phyloP scores from a whole-genome alignment of 2,797 vertebrate genomes.

The Tauraco hartlaubi region DNA sequence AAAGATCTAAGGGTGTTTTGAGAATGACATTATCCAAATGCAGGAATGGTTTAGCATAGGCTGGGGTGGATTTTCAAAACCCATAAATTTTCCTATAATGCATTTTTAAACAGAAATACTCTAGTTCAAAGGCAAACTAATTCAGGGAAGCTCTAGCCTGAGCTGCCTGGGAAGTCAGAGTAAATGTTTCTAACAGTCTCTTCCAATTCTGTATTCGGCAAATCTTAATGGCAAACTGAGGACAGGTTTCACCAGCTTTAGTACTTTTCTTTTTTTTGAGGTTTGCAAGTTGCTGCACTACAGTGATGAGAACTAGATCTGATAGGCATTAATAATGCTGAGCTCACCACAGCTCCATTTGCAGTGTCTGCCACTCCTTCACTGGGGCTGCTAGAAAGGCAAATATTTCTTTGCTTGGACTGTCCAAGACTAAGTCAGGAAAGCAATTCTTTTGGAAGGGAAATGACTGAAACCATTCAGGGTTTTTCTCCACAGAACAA shows the following conservation, averaged over 20 bases:
- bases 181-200: background rate
- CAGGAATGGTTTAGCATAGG: background rate
- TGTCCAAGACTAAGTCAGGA: constrained; percentile 15
- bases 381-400: background rate
- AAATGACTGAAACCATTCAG: constrained; percentile 30
- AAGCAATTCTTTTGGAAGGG: constrained; percentile 47
- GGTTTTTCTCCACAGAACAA: constrained; percentile 2
- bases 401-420: background rate
- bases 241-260: constrained; percentile 53
- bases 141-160: background rate
- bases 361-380: background rate
- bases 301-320: constrained; percentile 38
- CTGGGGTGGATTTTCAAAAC: constrained; percentile 11
- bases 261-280: background rate
- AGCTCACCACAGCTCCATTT: background rate
- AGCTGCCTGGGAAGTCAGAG: background rate
- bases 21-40: background rate
- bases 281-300: background rate
- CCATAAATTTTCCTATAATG: constrained; percentile 20
- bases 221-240: constrained; percentile 45
- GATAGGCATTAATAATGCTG: constrained; percentile 49
- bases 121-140: constrained; percentile 23
- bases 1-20: background rate
- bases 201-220: background rate
- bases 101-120: constrained; percentile 36